Evolutionary conservation across 2,113 vertebrate species (phyloP).

Genomic region (Naja naja): DNA sequence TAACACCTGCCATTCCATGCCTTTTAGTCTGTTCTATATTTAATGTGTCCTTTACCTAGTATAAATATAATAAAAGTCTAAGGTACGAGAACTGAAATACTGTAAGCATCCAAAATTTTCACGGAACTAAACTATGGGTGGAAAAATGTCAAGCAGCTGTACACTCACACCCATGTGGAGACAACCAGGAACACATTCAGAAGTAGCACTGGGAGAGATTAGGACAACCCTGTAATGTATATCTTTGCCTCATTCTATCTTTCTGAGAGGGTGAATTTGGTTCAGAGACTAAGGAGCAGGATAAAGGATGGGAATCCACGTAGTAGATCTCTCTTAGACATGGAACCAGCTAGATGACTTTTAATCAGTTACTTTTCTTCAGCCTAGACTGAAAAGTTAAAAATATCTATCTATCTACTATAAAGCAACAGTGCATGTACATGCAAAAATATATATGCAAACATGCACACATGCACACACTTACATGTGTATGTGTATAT

Average conservation of each 20-base stretch:
- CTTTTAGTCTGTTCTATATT: not conserved
- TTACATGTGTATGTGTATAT: not conserved
- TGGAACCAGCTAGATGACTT: not conserved
- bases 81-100: not conserved
- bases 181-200: not conserved
- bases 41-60: not conserved
- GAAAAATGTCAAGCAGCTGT: not conserved
- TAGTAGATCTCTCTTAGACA: not conserved
- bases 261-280: not conserved
- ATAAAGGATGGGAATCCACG: not conserved
- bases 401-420: not conserved
- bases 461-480: not conserved
- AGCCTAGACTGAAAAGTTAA: not conserved
- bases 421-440: not conserved
- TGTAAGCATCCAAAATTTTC: not conserved
- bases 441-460: not conserved
- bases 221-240: not conserved
- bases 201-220: not conserved
- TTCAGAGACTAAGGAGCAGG: not conserved
- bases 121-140: not conserved
- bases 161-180: not conserved
- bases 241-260: not conserved
- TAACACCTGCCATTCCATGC: not conserved
- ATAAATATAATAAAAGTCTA: rapidly evolving
- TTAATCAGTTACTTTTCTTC: not conserved